Conservation (phyloP, 2,888 invertebrate genomes). For the Petrophora chlorosata region DNA sequence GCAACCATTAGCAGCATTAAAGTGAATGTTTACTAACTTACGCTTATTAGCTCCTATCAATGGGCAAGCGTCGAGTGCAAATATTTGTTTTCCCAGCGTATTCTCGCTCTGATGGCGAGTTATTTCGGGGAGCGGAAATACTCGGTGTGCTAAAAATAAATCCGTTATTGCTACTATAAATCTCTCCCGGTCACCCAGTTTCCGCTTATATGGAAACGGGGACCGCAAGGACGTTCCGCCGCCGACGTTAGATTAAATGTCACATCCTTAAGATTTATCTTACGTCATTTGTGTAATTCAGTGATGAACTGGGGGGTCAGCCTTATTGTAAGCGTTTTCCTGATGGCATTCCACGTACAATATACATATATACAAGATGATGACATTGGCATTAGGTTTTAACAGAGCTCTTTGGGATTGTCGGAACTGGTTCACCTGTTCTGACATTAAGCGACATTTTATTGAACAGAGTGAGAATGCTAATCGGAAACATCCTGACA, state of each 20-base stretch:
- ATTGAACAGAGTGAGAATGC: too few species aligned
- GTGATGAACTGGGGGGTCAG: slow-evolving; percentile 19
- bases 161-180: slow-evolving; percentile 57
- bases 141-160: slow-evolving; percentile 58
- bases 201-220: slow-evolving; percentile 61
- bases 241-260: slow-evolving; percentile 25
- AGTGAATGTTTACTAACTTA: slow-evolving; percentile 17
- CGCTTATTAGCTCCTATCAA: slow-evolving; percentile 26
- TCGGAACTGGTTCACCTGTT: too few species aligned
- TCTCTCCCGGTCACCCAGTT: slow-evolving; percentile 68
- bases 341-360: too few species aligned
- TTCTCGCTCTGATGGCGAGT: slow-evolving; percentile 42
- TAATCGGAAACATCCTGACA: slow-evolving; percentile 6
- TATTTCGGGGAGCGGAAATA: slow-evolving; percentile 48
- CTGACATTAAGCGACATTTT: too few species aligned
- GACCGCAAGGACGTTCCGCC: slow-evolving; percentile 53
- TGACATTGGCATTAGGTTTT: too few species aligned
- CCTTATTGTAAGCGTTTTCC: too few species aligned
- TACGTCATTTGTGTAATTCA: slow-evolving; percentile 12
- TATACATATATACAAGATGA: too few species aligned
- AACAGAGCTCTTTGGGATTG: too few species aligned
- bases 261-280: slow-evolving; percentile 22
- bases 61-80: slow-evolving; percentile 30
- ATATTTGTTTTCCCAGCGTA: slow-evolving; percentile 38
- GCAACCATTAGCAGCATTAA: slow-evolving; percentile 2